phyloP scores from a whole-genome alignment of 2,113 vertebrate genomes.

The Chamaea fasciata region DNA sequence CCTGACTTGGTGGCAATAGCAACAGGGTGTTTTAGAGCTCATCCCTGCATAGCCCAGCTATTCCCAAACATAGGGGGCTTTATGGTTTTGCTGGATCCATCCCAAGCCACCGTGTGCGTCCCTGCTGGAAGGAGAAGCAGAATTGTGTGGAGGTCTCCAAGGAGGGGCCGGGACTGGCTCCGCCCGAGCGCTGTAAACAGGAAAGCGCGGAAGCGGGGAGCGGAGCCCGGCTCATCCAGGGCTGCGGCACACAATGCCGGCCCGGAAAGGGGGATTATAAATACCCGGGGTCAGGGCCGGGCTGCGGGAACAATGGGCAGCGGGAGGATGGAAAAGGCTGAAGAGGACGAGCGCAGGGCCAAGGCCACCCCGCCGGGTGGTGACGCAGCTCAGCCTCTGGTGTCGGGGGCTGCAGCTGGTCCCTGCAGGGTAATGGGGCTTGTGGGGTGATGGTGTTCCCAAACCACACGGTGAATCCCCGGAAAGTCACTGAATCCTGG shows the following conservation, averaged over 20 bases:
- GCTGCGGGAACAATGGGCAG: constrained; percentile 63
- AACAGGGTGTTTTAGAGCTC: accelerated
- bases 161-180: neutral
- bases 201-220: constrained; percentile 71
- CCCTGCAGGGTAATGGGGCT: neutral
- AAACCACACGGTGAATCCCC: accelerated
- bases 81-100: accelerated
- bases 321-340: constrained; percentile 32
- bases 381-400: accelerated
- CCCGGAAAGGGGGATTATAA: constrained; percentile 73
- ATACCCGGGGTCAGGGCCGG: constrained; percentile 75
- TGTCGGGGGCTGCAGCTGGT: accelerated
- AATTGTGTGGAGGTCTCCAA: neutral
- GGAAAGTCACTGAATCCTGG: neutral
- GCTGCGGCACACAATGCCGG: constrained; percentile 68
- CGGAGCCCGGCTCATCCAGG: constrained; percentile 54
- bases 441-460: neutral
- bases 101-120: accelerated
- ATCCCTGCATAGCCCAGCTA: accelerated
- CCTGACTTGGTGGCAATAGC: accelerated
- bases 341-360: neutral
- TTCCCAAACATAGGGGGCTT: neutral
- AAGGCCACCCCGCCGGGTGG: neutral
- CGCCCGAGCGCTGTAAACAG: constrained; percentile 71
- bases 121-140: neutral